These are phyloP conservation scores for Cepphus grylle DNA, from an alignment of 2,113 vertebrate genomes.

Conservation along the genomic window DNA sequence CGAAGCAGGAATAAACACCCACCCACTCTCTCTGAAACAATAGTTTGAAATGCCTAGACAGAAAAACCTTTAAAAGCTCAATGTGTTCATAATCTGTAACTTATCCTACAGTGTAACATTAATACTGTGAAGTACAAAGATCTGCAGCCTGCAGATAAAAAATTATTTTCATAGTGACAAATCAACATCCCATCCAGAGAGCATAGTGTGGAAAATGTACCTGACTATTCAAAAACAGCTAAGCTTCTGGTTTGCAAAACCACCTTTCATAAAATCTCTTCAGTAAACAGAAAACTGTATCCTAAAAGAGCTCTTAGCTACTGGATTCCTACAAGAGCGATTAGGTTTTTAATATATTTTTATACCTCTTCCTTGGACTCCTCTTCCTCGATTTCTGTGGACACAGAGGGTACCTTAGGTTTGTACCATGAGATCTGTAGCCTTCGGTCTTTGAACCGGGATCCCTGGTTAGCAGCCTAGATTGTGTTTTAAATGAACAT, in stretches of 20 bases:
- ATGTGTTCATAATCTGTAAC: neutral
- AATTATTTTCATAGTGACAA: neutral
- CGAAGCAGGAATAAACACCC: neutral
- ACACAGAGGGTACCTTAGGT: constrained; percentile 90
- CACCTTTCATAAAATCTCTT: neutral
- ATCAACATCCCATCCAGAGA: neutral
- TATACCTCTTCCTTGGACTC: constrained; percentile 91
- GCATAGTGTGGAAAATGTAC: accelerated
- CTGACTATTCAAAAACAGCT: neutral
- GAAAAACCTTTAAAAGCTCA: neutral
- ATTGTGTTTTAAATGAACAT: neutral
- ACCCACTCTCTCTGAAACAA: neutral
- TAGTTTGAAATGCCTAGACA: neutral
- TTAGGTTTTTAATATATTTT: neutral
- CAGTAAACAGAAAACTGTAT: neutral
- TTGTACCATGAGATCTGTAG: constrained; percentile 97
- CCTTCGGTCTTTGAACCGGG: constrained; percentile 93
- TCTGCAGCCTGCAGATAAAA: neutral
- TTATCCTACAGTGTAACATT: accelerated
- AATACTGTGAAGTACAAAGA: neutral
- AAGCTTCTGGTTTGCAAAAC: neutral
- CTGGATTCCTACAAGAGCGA: neutral
- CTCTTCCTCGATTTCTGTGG: constrained; percentile 91
- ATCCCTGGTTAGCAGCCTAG: constrained; percentile 95
- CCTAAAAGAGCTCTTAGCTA: neutral